Evolutionary conservation across 2,797 vertebrate genomes (phyloP).

Genomic region (Threskiornis aethiopicus): DNA sequence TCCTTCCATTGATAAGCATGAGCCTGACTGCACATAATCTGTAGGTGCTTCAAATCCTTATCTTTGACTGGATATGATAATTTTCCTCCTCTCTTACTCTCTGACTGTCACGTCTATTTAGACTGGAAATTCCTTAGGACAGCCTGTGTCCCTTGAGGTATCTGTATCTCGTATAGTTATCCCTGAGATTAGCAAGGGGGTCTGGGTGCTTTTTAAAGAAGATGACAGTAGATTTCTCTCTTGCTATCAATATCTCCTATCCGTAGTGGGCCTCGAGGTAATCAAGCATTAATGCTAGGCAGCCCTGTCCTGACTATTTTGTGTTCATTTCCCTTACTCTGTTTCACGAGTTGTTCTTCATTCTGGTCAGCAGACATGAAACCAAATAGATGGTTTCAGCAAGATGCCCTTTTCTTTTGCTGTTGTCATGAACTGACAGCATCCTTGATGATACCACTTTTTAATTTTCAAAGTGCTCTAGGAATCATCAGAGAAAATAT

Average conservation of each 20-base stretch:
- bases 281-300: not conserved
- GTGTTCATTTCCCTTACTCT: not conserved
- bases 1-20: not conserved
- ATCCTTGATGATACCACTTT: not conserved
- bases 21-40: not conserved
- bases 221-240: not conserved
- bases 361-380: not conserved
- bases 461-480: not conserved
- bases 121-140: constrained; percentile 2
- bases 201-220: not conserved
- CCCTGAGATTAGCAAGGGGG: not conserved
- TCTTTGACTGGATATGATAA: not conserved
- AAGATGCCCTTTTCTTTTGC: not conserved
- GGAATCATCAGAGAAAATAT: not conserved
- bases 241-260: not conserved
- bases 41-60: not conserved
- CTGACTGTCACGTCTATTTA: not conserved
- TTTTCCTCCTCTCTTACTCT: not conserved
- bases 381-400: not conserved
- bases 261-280: not conserved
- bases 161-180: not conserved
- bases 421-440: not conserved
- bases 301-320: not conserved
- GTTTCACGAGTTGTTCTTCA: not conserved
- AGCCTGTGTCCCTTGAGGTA: not conserved